A percentile compares a stretch with the other conserved stretches of the same genome.
These are phyloP conservation scores for Mesorhabditis sp. DNA, from an alignment of 2,888 invertebrate genomes.

Conservation along the genomic window DNA sequence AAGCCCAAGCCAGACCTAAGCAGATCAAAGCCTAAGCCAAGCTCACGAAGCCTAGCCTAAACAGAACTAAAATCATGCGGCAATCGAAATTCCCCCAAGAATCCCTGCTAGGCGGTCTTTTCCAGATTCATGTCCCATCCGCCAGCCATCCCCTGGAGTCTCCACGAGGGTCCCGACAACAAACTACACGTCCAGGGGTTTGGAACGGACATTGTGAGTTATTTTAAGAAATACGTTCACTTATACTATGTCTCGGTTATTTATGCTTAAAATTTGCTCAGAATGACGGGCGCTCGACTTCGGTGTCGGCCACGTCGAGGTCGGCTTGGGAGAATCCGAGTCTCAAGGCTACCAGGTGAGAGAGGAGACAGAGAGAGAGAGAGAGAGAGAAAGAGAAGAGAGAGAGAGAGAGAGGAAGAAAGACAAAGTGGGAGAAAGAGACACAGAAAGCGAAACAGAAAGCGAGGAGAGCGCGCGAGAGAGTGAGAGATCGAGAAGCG, in stretches of 20 bases:
- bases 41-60: too few species aligned
- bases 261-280: neutral
- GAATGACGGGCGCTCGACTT: neutral
- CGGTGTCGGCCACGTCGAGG: neutral
- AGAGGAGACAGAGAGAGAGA: too few species aligned
- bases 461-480: too few species aligned
- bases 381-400: too few species aligned
- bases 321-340: neutral
- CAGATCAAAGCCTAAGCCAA: too few species aligned
- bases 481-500: too few species aligned
- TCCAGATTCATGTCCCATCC: conserved; percentile 11
- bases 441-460: too few species aligned
- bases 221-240: neutral
- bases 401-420: too few species aligned
- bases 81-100: neutral
- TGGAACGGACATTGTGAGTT: conserved; percentile 2
- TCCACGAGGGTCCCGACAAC: conserved; percentile 12
- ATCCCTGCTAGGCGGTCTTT: neutral
- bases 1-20: too few species aligned
- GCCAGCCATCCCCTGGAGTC: conserved; percentile 20
- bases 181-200: conserved; percentile 1
- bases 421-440: too few species aligned
- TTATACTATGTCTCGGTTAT: neutral
- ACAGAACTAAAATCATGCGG: too few species aligned
- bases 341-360: neutral